Base-by-base conservation (phyloP, 2,888 invertebrate species). In the Lamellibrachia columna region DNA sequence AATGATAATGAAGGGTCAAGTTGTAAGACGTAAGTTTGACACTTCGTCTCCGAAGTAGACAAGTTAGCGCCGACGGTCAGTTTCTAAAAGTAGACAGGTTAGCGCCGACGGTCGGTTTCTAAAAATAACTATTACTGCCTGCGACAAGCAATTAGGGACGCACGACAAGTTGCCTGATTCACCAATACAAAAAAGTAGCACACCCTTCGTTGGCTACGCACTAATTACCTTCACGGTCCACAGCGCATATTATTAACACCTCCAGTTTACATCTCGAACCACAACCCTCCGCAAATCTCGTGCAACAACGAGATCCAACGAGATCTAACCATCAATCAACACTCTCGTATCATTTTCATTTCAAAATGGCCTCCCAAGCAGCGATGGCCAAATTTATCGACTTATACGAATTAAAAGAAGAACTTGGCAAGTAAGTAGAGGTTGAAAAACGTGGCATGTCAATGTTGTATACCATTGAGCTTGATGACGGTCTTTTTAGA, bases 331-430 rank as follows among this genome's bases (percentile, higher is more conserved):
- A 75, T 75, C 75, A 75, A 75, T 75, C 75, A 75, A 75, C 75
- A 75, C 75, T 75, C 75, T n/a, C 75, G 22, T 75, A 75, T 75
- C 75, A 75, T 75, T 93, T 93, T 92, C 92, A 92, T 92, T 92
- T 92, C 93, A 94, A 94, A 93, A 94, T 94, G 94, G 93, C 94
- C 52, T 91, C 94, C 92, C 93, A 94, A 93, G 93, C 93, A 91
- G 93, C 94, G 60, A 93, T 94, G 55, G 94, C 93, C 92, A 98
- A 99, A 97, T 99, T 99, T 97, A 99, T 98, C 97, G 99, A 99
- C 97, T 99, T 99, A 97, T 99, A 99, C 97, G 99, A 99, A 96
- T 98, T 99, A 95, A 99, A 99, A 97, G 99, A 99, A 97, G 99
- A 99, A 97, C 98, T 99, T 97, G 99, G 99, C 97, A 99, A 99